Conservation (phyloP, 2,797 vertebrate species). For the Remorina albescens region DNA sequence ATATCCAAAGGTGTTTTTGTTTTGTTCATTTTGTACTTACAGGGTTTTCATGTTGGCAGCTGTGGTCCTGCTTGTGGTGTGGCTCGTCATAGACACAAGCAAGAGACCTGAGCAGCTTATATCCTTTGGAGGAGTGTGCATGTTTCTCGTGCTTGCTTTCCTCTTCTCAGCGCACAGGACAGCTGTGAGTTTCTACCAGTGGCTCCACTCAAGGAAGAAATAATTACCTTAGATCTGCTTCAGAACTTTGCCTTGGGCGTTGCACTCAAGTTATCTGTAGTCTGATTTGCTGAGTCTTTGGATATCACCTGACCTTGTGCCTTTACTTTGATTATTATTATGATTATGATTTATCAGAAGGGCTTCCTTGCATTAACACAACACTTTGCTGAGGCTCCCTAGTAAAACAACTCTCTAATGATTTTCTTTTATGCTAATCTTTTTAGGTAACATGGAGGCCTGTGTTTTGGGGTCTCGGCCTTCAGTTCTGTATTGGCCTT, state of each 20-base stretch:
- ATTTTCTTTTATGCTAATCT: not conserved
- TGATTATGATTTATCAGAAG: conserved; percentile 37
- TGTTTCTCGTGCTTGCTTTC: conserved; percentile 87
- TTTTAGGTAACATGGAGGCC: conserved; percentile 91
- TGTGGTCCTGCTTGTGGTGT: conserved; percentile 84
- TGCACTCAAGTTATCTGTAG: conserved; percentile 61
- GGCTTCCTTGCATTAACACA: conserved; percentile 52
- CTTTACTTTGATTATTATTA: conserved; percentile 35
- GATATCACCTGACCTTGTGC: conserved; percentile 59
- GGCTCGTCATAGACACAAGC: conserved; percentile 89
- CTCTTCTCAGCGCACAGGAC: conserved; percentile 89
- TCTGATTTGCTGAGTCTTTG: conserved; percentile 62
- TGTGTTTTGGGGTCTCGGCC: conserved; percentile 92
- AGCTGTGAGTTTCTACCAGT: conserved; percentile 80
- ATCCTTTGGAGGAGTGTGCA: conserved; percentile 90
- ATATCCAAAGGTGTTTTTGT: not conserved
- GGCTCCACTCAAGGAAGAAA: not conserved
- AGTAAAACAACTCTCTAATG: not conserved
- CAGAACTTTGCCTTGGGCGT: conserved; percentile 7
- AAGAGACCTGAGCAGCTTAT: conserved; percentile 89
- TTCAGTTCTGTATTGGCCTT: conserved; percentile 92
- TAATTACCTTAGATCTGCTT: conserved; percentile 11
- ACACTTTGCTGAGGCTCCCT: not conserved
- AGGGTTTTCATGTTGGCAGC: conserved; percentile 86
- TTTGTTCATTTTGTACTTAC: conserved; percentile 36